Percentiles rank a stretch among this genome's conserved stretches.
Evolutionary conservation across 2,113 vertebrate species (phyloP).

Genomic region (Lepus europaeus): DNA sequence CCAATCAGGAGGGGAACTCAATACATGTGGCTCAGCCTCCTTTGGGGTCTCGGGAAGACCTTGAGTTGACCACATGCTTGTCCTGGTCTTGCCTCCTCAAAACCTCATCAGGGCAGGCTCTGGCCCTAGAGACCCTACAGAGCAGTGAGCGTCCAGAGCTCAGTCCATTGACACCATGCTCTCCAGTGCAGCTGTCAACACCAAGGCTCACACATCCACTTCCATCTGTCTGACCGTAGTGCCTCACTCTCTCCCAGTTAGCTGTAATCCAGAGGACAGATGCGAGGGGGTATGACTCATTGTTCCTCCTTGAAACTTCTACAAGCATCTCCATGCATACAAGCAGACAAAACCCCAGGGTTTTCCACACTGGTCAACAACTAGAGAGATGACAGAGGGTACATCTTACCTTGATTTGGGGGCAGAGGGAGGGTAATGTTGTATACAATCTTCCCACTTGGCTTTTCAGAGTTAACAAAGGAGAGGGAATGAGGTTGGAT

Average conservation of each 20-base stretch:
- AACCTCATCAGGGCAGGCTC: neutral
- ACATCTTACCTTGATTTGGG: conserved; percentile 91
- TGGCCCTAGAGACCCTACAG: neutral
- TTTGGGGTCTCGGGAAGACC: neutral
- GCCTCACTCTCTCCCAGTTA: neutral
- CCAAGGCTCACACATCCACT: neutral
- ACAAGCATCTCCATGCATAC: neutral
- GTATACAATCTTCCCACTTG: conserved; percentile 93
- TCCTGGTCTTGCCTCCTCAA: neutral
- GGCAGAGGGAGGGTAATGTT: conserved; percentile 94
- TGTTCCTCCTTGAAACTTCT: neutral
- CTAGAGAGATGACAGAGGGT: neutral
- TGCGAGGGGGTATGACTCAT: neutral
- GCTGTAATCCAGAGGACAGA: neutral
- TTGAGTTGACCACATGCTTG: neutral
- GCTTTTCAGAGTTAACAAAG: conserved; percentile 92
- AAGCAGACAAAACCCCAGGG: neutral
- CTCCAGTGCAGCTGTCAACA: neutral
- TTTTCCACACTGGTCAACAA: neutral
- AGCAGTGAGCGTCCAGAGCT: neutral
- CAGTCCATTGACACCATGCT: neutral
- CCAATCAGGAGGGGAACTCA: neutral
- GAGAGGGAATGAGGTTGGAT: conserved; percentile 94
- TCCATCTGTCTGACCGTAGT: neutral
- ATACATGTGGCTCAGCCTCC: neutral